phyloP scores from a whole-genome alignment of 1,140 invertebrate species.

The Caerostris darwini region DNA sequence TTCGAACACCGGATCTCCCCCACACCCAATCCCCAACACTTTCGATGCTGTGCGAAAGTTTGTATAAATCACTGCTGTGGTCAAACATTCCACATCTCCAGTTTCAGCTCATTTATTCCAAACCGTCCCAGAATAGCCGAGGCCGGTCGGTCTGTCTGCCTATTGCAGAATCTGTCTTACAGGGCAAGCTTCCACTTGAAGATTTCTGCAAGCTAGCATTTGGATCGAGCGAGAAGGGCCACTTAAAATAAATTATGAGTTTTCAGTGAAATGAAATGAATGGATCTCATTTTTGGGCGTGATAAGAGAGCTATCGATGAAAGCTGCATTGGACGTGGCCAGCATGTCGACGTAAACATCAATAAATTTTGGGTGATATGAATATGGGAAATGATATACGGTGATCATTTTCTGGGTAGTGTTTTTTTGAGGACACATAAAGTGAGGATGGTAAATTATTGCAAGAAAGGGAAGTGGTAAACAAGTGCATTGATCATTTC shows the following conservation, averaged over 20 bases:
- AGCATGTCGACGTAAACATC: conserved; percentile 10
- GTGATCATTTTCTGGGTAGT: not conserved
- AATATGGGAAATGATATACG: conserved; percentile 4
- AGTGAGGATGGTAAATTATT: conserved; percentile 4
- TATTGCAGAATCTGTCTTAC: not conserved
- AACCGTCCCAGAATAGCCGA: not conserved
- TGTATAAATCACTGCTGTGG: conserved; percentile 55
- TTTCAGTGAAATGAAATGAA: conserved; percentile 34
- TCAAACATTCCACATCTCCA: conserved; percentile 51
- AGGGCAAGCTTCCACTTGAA: not conserved
- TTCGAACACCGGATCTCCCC: too few relatives aligned
- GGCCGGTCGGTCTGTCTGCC: not conserved
- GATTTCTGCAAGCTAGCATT: not conserved
- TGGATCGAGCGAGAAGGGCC: not conserved
- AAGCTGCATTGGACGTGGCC: conserved; percentile 14
- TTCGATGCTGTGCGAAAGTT: not conserved
- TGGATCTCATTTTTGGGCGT: conserved; percentile 21
- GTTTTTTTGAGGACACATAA: conserved; percentile 16
- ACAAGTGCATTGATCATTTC: conserved; percentile 13
- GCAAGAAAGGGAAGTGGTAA: not conserved
- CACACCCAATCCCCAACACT: too few relatives aligned
- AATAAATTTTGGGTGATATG: conserved; percentile 17
- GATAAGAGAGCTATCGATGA: not conserved
- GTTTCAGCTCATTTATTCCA: conserved; percentile 40
- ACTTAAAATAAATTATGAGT: conserved; percentile 56